These are phyloP conservation scores for Heterotilapia buettikoferi DNA, from an alignment of 2,113 vertebrate genomes.

Conservation along the genomic window DNA sequence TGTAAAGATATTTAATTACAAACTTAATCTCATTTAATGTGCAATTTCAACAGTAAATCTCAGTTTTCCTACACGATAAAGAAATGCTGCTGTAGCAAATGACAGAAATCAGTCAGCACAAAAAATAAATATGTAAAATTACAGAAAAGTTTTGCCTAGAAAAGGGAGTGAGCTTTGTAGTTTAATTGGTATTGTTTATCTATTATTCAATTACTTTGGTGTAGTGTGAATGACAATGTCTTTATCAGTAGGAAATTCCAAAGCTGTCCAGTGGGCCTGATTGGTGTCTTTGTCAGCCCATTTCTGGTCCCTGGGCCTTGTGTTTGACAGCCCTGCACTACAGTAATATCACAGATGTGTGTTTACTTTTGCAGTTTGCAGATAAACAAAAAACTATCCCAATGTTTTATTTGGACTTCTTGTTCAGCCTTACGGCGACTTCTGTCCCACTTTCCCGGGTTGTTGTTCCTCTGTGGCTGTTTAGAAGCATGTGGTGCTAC, in stretches of 20 bases:
- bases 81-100: background rate
- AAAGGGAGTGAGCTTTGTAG: background rate
- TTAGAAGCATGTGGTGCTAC: background rate
- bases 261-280: background rate
- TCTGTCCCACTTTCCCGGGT: slow-evolving; percentile 28
- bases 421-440: slow-evolving; percentile 9
- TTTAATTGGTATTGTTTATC: background rate
- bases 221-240: rapidly evolving
- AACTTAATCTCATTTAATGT: rapidly evolving
- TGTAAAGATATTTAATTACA: background rate
- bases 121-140: background rate
- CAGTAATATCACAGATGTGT: background rate
- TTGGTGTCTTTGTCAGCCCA: background rate
- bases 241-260: background rate
- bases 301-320: background rate
- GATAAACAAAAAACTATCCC: background rate
- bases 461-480: background rate
- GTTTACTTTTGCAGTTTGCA: background rate
- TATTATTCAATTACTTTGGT: background rate
- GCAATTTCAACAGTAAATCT: background rate
- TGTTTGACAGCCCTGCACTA: background rate
- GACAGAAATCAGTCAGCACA: background rate
- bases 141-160: rapidly evolving
- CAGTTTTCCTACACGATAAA: background rate
- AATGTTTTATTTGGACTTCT: slow-evolving; percentile 16